Conservation (phyloP, 2,113 vertebrate genomes). For the Zapornia atra region DNA sequence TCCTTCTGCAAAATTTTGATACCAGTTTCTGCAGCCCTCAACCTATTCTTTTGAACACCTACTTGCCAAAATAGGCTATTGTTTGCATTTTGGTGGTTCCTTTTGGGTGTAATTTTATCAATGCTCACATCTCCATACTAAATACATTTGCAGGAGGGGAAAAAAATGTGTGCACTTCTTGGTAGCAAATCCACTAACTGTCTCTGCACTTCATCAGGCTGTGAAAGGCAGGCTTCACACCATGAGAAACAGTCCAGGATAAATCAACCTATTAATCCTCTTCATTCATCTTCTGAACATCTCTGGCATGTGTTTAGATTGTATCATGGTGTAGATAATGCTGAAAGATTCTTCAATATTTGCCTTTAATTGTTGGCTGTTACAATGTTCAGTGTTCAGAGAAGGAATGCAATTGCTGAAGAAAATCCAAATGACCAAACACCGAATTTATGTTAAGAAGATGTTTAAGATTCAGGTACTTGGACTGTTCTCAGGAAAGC, state of each 20-base stretch:
- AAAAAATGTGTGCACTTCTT: constrained; percentile 21
- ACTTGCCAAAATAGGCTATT: background rate
- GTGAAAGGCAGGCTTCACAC: constrained; percentile 57
- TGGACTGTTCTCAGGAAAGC: background rate
- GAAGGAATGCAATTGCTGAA: background rate
- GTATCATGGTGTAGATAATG: background rate
- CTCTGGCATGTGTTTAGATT: constrained; percentile 10
- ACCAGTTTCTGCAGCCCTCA: background rate
- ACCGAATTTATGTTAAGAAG: background rate
- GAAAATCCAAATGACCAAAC: background rate
- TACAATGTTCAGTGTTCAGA: background rate
- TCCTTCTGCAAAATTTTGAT: background rate
- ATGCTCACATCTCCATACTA: background rate
- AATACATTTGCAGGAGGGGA: constrained; percentile 7
- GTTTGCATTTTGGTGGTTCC: background rate
- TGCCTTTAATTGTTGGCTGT: background rate
- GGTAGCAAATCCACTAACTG: constrained; percentile 40
- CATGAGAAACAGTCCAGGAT: background rate
- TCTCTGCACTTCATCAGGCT: constrained; percentile 42
- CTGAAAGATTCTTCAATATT: background rate
- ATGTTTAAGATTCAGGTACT: background rate
- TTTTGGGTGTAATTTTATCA: constrained; percentile 9
- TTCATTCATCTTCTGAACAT: constrained; percentile 46
- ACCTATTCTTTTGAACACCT: background rate
- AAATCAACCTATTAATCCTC: constrained; percentile 15